phyloP scores from a whole-genome alignment of 2,113 vertebrate genomes.

The Triplophysa rosa region DNA sequence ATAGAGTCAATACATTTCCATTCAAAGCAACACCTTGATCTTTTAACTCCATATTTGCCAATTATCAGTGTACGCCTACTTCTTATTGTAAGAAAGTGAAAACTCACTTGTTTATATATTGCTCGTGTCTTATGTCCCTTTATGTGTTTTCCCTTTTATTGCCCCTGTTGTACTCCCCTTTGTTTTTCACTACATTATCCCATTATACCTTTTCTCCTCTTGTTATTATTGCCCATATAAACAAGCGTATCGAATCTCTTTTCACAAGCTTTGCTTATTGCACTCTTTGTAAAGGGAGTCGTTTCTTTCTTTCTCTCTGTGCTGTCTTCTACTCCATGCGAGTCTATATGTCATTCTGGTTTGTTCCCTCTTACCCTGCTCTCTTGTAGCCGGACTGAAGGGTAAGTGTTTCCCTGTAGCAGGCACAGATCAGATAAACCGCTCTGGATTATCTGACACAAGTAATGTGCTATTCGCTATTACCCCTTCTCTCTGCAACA shows the following conservation, averaged over 20 bases:
- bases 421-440: conserved; percentile 91
- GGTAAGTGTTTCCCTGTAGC: conserved; percentile 93
- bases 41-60: background rate
- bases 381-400: conserved; percentile 93
- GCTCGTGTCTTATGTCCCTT: background rate
- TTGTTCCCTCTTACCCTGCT: conserved; percentile 94
- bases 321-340: conserved; percentile 54
- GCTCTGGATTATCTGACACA: conserved; percentile 87
- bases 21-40: background rate
- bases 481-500: conserved; percentile 67
- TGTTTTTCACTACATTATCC: conserved; percentile 26
- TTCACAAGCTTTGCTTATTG: conserved; percentile 80
- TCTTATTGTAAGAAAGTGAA: background rate
- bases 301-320: conserved; percentile 20
- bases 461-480: conserved; percentile 88
- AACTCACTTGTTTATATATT: conserved; percentile 56
- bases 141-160: background rate
- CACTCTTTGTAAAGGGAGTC: conserved; percentile 10
- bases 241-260: conserved; percentile 2
- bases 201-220: conserved; percentile 58
- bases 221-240: background rate
- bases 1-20: background rate
- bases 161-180: background rate
- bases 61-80: background rate
- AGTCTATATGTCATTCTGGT: conserved; percentile 98